A percentile compares a stretch with the other conserved stretches of the same genome.
Conservation (phyloP, 2,113 vertebrate genomes). For the Neogobius melanostomus region DNA sequence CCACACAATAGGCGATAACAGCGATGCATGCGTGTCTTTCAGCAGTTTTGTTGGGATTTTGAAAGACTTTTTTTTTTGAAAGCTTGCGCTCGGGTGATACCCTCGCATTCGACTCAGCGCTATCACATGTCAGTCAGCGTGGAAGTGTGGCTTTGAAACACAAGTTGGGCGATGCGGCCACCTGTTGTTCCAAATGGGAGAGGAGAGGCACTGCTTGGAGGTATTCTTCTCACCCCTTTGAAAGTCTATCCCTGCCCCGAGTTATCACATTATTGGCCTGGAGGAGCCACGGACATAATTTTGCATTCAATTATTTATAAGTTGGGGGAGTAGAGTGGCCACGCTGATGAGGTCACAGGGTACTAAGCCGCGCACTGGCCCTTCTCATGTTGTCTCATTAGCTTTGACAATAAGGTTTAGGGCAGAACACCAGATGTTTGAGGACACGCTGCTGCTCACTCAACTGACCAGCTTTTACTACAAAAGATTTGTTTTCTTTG, state of each 20-base stretch:
- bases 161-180: constrained; percentile 23
- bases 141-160: constrained; percentile 10
- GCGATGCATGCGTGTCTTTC: neutral
- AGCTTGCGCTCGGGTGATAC: neutral
- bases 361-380: constrained; percentile 4
- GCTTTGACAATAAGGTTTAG: constrained; percentile 7
- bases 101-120: neutral
- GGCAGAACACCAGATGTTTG: constrained; percentile 43
- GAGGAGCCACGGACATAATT: constrained; percentile 39
- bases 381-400: constrained; percentile 47
- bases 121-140: constrained; percentile 29
- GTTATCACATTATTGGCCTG: constrained; percentile 33
- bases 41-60: neutral
- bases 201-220: constrained; percentile 21
- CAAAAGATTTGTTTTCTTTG: neutral
- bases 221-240: constrained; percentile 18
- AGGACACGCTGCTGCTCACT: constrained; percentile 32
- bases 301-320: constrained; percentile 62
- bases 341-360: neutral
- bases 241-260: constrained; percentile 22
- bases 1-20: neutral
- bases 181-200: constrained; percentile 35
- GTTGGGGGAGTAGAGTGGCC: neutral
- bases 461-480: neutral
- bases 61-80: neutral